Conservation (phyloP, 2,888 invertebrate species). For the Dryococelus australis region DNA sequence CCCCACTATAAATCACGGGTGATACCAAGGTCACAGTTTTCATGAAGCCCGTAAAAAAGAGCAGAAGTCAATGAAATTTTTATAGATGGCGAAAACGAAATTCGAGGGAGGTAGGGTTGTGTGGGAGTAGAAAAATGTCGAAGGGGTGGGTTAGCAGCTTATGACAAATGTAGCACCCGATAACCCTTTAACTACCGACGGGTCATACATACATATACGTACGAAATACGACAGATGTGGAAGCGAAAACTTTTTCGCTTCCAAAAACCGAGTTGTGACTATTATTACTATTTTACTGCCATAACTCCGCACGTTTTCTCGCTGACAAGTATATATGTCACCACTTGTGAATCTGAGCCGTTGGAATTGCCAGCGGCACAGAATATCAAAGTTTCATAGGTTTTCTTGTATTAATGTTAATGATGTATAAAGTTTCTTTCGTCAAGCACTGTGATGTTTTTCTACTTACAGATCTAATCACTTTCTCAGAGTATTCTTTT, state of each 20-base stretch:
- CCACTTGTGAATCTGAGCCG: background rate
- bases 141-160: background rate
- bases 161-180: slow-evolving; percentile 4
- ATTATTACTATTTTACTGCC: background rate
- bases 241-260: background rate
- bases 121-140: background rate
- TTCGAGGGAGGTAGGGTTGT: background rate
- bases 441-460: background rate
- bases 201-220: background rate
- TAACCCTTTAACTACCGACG: slow-evolving; percentile 8
- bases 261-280: background rate
- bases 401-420: background rate
- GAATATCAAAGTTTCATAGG: background rate
- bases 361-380: background rate
- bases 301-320: background rate
- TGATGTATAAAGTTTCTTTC: background rate
- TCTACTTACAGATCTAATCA: too few relatives aligned
- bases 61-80: background rate
- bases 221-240: background rate
- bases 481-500: too few relatives aligned
- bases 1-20: too few relatives aligned
- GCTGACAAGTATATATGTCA: background rate
- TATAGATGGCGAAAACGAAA: background rate
- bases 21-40: background rate
- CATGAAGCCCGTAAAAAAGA: background rate